Evolutionary conservation across 2,797 vertebrate species (phyloP).

Genomic region (Malacoctenus gilli): DNA sequence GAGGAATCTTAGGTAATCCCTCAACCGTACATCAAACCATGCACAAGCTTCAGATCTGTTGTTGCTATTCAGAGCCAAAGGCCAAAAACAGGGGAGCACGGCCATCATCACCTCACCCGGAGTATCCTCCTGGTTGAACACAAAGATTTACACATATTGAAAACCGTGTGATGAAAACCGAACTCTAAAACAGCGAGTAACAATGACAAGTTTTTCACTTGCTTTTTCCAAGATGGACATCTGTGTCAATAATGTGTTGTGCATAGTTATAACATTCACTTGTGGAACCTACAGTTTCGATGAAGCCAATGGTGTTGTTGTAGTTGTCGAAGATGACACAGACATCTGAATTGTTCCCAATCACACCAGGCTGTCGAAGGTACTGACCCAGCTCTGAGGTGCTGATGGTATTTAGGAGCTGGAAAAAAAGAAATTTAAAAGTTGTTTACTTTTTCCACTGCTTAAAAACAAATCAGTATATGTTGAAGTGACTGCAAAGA

Average conservation of each 20-base stretch:
- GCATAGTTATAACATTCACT: too few species aligned
- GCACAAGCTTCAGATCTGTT: constrained; percentile 48
- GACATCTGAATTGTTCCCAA: constrained; percentile 43
- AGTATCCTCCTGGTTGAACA: constrained; percentile 57
- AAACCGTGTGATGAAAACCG: too few species aligned
- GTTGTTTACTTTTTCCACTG: too few species aligned
- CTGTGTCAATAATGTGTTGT: too few species aligned
- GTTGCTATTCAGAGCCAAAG: constrained; percentile 60
- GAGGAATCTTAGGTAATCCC: constrained; percentile 69
- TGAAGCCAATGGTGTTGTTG: constrained; percentile 60
- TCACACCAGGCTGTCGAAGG: constrained; percentile 51
- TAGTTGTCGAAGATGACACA: constrained; percentile 67
- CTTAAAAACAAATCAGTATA: background rate
- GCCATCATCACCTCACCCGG: constrained; percentile 54
- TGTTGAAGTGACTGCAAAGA: background rate
- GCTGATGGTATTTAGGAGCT: constrained; percentile 69
- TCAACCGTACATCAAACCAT: constrained; percentile 66
- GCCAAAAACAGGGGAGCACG: constrained; percentile 72
- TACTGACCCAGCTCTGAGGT: constrained; percentile 60
- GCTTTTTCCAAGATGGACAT: too few species aligned
- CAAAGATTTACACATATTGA: background rate
- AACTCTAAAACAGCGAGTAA: too few species aligned
- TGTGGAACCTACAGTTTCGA: constrained; percentile 69
- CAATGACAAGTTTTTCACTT: too few species aligned
- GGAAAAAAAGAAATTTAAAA: constrained; percentile 21